Base-by-base conservation (phyloP, 2,113 vertebrate genomes). In the Gobiocypris rarus region DNA sequence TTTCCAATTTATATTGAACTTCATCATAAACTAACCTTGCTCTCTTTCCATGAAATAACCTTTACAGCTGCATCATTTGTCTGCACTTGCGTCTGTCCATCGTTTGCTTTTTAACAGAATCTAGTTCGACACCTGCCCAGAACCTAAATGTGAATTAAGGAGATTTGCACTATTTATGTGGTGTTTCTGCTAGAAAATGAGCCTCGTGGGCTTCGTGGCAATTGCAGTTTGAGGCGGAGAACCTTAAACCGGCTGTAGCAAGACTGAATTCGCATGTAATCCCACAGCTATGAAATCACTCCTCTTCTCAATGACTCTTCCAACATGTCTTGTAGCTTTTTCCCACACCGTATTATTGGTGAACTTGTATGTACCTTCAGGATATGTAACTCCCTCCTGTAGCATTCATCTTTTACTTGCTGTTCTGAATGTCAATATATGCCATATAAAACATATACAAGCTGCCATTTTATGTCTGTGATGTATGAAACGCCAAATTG, bases 351-450 rank as follows among this genome's bases (percentile, higher is more conserved):
- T 88, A 87, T 73, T 81, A 75, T 54, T 86, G 86, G 43, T 69
- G 76, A 87, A 81, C 58, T 41, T 90, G 89, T 92, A 83, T 84
- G 70, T 91, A 85, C 63, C 14, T 80, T 84, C 28, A 88, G 84
- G 1, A 56, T 69, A 56, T 90, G 78, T 91, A 83, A 85, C 89
- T 81, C 86, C 89, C 54, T 86, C 73, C 78, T 77, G 80, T 85
- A 86, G 88, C 89, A 88, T 83, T 86, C 81, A 38, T 43, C 74
- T 84, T 82, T 83, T 83, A 74, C 89, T 87, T 81, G 86, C 90
- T 82, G 86, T 89, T 89, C 83, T 92, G 93, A 93, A 94, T 93
- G 93, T 94, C 74, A 73, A 85, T 91, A 81, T 88, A 85, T 85
- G 77, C 76, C 81, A 76, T 75, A 58, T 54, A 79, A 85, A 90